A percentile compares a stretch with the other conserved stretches of the same genome.
Conservation (phyloP, 2,113 vertebrate genomes). For the Stercorarius parasiticus region DNA sequence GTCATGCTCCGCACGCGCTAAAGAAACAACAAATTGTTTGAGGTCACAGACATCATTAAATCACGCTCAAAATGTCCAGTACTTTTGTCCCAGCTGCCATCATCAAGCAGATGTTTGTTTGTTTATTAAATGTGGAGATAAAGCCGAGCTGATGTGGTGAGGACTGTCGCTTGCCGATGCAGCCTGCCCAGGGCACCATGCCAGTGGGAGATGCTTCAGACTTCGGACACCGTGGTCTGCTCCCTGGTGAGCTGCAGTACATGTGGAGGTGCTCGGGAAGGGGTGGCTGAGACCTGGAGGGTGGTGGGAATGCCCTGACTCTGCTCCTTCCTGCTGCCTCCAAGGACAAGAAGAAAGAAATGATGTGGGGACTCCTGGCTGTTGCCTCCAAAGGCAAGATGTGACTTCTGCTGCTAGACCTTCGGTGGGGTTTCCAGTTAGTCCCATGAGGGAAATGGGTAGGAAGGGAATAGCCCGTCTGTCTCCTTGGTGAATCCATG, state of each 20-base stretch:
- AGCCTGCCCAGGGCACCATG: background rate
- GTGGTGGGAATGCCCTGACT: background rate
- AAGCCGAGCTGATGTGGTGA: background rate
- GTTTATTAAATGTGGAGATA: background rate
- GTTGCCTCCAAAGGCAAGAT: background rate
- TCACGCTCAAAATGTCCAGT: background rate
- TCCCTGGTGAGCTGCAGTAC: background rate
- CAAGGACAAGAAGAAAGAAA: background rate
- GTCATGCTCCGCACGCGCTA: accelerated
- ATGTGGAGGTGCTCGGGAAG: background rate
- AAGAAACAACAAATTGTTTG: background rate
- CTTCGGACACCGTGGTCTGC: accelerated
- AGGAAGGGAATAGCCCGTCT: background rate
- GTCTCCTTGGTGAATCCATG: background rate
- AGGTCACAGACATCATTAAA: background rate
- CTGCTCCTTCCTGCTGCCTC: background rate
- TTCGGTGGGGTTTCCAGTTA: background rate
- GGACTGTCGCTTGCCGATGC: accelerated
- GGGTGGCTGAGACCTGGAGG: background rate
- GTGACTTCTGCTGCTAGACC: background rate
- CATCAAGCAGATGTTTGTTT: background rate
- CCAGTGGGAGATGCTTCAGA: background rate
- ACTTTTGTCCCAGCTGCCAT: background rate
- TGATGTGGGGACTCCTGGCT: background rate
- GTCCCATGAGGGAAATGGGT: background rate